Conservation (phyloP, 2,888 invertebrate genomes). For the Cristatella mucedo region DNA sequence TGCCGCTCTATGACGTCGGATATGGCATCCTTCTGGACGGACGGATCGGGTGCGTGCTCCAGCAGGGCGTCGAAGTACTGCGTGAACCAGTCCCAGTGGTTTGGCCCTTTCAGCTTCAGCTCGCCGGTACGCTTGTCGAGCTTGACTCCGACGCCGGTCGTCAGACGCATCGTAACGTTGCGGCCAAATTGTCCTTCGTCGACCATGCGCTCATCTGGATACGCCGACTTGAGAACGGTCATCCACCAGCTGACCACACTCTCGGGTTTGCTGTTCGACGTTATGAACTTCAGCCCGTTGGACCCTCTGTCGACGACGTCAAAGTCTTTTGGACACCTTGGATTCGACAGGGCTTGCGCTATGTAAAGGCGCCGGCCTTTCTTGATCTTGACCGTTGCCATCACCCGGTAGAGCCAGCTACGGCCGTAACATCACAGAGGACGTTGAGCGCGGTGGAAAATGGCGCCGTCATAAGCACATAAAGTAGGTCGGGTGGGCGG, state of each 20-base stretch:
- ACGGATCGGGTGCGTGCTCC: conserved; percentile 14
- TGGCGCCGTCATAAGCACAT: no score
- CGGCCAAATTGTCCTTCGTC: conserved; percentile 7
- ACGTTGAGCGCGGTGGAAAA: no score
- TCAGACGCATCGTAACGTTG: conserved; percentile 5
- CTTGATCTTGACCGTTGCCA: conserved; percentile 3
- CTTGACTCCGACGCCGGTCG: conserved; percentile 20
- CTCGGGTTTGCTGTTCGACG: background rate
- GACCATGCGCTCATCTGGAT: conserved; percentile 5
- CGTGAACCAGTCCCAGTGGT: conserved; percentile 27
- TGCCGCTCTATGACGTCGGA: conserved; percentile 4
- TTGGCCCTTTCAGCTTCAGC: conserved; percentile 23
- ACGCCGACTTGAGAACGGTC: background rate
- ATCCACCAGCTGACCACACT: conserved; percentile 8
- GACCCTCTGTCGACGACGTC: conserved; percentile 4
- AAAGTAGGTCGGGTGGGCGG: no score
- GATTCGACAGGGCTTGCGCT: conserved; percentile 5
- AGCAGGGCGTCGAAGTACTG: conserved; percentile 25
- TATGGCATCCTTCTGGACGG: background rate
- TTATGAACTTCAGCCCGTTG: conserved; percentile 6
- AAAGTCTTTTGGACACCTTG: conserved; percentile 6
- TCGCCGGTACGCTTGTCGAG: conserved; percentile 22
- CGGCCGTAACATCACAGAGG: no score
- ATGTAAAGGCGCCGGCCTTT: conserved; percentile 3
- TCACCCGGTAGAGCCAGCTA: no score